Base-by-base conservation (phyloP, 2,888 invertebrate species). In the Dolomedes plantarius region DNA sequence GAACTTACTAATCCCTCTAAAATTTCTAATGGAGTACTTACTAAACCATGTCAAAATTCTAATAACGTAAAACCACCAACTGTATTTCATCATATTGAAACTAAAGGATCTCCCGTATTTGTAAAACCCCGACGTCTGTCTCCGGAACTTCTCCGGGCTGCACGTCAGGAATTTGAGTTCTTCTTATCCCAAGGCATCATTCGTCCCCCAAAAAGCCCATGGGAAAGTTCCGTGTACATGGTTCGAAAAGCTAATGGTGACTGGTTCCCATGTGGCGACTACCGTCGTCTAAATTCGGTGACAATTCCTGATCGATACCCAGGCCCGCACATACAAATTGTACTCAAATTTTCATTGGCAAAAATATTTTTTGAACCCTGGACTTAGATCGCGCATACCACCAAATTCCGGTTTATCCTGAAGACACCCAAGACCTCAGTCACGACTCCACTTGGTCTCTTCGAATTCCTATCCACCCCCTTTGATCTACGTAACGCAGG, bases 221-320 rank as follows among this genome's bases (percentile, higher is more conserved):
- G 41, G 31, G 65, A 81, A 11, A 31, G 64, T 19, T 56, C 68
- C 3, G 23, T 75, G 6, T 73, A 86, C 19, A 32, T 85, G 32
- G 88, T 87, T 7, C 28, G 46, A 0, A 87, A 87, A 23, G 36
- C 36, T n/a, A 50, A 56, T 1, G 73, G 73, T 9, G 71, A 67
- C 16, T 74, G 79, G 73, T 39, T 81, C 13, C 76, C 82, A 3
- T 69, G 69, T n/a, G 69, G 77, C 1, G 69, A 78, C 23, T 78
- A 75, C 41, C 23, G 36, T 2, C 0, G 86, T 32, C n/a, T 78
- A 29, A 68, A 83, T 2, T 56, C 56, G 23, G 23, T 23, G 2
- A 23, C 56, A 3, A 5, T 56, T 5, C 19, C 56, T 11, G 19
- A 56, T 23, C 7, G 23, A 5, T 56, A 56, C 23, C 56, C 56